These are phyloP conservation scores for Deroplatys truncata DNA, from an alignment of 2,888 invertebrate genomes.

Conservation along the genomic window DNA sequence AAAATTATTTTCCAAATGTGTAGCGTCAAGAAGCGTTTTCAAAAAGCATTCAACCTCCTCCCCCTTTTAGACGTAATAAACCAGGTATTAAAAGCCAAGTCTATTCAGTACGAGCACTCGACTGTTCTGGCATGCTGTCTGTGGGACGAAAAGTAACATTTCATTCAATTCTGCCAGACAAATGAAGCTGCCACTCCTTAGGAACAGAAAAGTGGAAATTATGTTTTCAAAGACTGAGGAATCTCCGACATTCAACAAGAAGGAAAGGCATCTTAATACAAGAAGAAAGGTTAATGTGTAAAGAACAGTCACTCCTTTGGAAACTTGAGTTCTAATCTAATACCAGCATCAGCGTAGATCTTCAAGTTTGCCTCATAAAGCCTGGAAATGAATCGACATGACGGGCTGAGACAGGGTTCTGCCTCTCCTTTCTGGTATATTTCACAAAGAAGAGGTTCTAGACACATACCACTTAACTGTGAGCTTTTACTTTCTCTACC, in stretches of 20 bases:
- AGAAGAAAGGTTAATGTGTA: not conserved
- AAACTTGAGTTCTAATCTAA: too few relatives aligned
- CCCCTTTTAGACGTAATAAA: not conserved
- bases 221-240: not conserved
- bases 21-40: not conserved
- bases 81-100: not conserved
- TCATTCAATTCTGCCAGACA: not conserved
- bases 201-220: not conserved
- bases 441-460: too few relatives aligned
- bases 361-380: too few relatives aligned
- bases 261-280: not conserved
- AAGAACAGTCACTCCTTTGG: too few relatives aligned
- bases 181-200: not conserved
- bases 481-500: too few relatives aligned
- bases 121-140: not conserved
- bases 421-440: too few relatives aligned
- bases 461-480: too few relatives aligned
- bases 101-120: not conserved
- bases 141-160: not conserved
- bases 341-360: too few relatives aligned
- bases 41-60: not conserved
- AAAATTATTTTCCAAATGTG: not conserved
- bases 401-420: too few relatives aligned
- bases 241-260: not conserved
- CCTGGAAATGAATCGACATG: too few relatives aligned